Evolutionary conservation across 35 echinoderm and acorn worm species (phyloP), one percentile per base, ranked within the genome.

Genomic region (Heliocidaris tuberculata): DNA sequence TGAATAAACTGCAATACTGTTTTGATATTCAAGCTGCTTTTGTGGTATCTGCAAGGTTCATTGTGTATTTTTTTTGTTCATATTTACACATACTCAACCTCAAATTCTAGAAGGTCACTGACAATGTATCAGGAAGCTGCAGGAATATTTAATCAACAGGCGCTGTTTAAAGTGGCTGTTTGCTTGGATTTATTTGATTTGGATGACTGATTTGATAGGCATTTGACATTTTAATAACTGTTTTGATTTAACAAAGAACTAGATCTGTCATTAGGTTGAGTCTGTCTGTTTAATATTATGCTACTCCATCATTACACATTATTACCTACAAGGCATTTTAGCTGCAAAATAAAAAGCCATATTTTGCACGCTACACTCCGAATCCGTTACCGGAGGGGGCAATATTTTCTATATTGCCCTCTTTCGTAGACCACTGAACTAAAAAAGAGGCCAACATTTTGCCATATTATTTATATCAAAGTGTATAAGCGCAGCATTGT

Each of bases 181-280:
- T 78, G 65, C 65, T n/a, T 78, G 19, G 65, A 78, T 78, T 78
- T 78, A 78, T 78, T 78, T 78, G 65, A 27, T 78, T n/a, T 78
- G 65, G 65, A 7, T 78, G 65, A 78, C 4, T 27, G 65, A 78
- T 78, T 78, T 78, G 65, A 78, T 27, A 78, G 65, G 65, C 27
- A 78, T 78, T 21, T 78, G 65, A 27, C 65, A 19, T 78, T 78
- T 78, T 56, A 56, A 78, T 27, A 5, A 19, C 27, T 21, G 35
- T 7, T 78, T 27, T 78, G 65, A 19, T 56, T 56, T 56, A 56
- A 15, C 19, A n/a, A 21, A 78, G 27, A 78, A n/a, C 19, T 78
- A 1, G 15, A 56, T 56, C 21, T n/a, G 65, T 78, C 65, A 78
- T 78, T 56, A 78, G 27, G 27, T 7, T 42, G 35, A 42, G 35